phyloP scores from a whole-genome alignment of 2,113 vertebrate genomes.

The Cathartes aura region DNA sequence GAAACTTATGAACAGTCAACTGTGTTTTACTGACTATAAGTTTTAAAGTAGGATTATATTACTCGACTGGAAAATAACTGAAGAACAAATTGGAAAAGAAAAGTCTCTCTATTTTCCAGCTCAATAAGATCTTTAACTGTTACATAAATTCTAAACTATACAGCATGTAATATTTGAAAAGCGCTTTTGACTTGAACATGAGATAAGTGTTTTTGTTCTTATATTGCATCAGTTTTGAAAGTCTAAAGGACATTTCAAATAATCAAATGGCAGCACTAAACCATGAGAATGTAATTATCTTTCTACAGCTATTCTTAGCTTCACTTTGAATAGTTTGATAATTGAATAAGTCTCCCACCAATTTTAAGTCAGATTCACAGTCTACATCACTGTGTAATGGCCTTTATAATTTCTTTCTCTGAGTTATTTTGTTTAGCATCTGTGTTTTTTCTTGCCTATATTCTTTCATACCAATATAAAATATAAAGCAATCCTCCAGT shows the following conservation, averaged over 20 bases:
- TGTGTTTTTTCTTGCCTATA: background rate
- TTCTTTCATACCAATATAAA: background rate
- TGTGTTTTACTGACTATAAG: constrained; percentile 5
- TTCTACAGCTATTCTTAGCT: constrained; percentile 48
- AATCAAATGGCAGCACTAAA: constrained; percentile 61
- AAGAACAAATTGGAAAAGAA: constrained; percentile 60
- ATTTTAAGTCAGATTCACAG: constrained; percentile 19
- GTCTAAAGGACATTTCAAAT: constrained; percentile 57
- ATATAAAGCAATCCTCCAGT: background rate
- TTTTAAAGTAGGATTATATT: constrained; percentile 44
- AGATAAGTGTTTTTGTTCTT: constrained; percentile 52
- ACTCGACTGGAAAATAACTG: constrained; percentile 65
- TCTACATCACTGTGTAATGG: background rate
- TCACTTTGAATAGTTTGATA: constrained; percentile 52
- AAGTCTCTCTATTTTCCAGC: constrained; percentile 72
- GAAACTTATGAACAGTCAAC: constrained; percentile 11
- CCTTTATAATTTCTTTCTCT: constrained; percentile 4
- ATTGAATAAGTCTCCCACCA: constrained; percentile 56
- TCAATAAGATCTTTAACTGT: constrained; percentile 71
- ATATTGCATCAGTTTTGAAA: constrained; percentile 37
- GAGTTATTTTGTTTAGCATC: background rate
- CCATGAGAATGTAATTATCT: constrained; percentile 59
- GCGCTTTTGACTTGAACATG: constrained; percentile 44
- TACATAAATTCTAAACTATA: constrained; percentile 70
- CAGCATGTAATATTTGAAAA: constrained; percentile 64